Conservation (phyloP, 53 echinoderm and acorn worm species). For the Astropecten irregularis region DNA sequence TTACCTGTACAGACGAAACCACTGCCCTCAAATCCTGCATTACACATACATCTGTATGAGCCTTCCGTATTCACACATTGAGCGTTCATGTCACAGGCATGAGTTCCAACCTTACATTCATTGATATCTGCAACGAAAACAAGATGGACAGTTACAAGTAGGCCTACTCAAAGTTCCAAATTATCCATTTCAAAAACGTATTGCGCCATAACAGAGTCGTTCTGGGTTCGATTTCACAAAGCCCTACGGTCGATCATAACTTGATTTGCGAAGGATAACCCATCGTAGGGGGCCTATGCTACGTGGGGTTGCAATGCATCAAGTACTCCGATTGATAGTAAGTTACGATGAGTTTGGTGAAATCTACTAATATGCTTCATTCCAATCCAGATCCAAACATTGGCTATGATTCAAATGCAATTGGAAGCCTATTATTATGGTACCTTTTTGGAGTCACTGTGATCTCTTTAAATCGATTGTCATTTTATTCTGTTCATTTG, state of each 20-base stretch:
- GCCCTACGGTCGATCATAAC: too few species aligned
- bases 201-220: background rate
- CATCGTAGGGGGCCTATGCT: too few species aligned
- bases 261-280: too few species aligned
- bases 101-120: slow-evolving; percentile 60
- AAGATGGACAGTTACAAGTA: background rate
- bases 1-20: background rate
- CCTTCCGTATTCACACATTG: slow-evolving; percentile 64
- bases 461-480: too few species aligned
- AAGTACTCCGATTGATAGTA: background rate
- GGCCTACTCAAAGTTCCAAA: background rate
- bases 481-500: too few species aligned
- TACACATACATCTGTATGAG: slow-evolving; percentile 72
- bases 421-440: background rate
- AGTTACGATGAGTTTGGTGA: too few species aligned
- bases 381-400: background rate
- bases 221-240: too few species aligned
- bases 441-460: too few species aligned
- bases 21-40: slow-evolving; percentile 58
- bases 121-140: slow-evolving; percentile 61
- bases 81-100: slow-evolving; percentile 70
- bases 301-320: background rate
- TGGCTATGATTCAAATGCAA: background rate
- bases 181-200: background rate
- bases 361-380: background rate